A percentile compares a stretch with the other conserved stretches of the same genome.
phyloP scores from a whole-genome alignment of 2,113 vertebrate genomes.

The Toxotes jaculatrix region DNA sequence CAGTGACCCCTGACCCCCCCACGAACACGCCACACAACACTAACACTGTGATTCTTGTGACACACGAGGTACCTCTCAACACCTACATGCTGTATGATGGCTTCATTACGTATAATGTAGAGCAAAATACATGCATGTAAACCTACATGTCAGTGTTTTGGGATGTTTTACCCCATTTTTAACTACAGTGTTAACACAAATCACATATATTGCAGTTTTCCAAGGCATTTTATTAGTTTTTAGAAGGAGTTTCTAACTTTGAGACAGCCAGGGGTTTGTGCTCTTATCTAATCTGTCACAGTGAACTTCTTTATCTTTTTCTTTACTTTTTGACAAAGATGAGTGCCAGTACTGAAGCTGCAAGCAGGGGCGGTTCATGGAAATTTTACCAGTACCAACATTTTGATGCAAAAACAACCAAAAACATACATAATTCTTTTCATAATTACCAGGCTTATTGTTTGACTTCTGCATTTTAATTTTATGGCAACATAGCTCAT shows the following conservation, averaged over 20 bases:
- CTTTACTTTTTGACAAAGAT: too few species aligned
- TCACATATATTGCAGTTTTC: not conserved
- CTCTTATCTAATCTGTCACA: not conserved
- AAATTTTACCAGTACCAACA: not conserved
- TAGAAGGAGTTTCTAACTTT: not conserved
- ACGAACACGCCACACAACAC: not conserved
- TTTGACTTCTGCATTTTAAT: not conserved
- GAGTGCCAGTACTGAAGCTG: not conserved
- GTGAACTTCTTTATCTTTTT: not conserved
- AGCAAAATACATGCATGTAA: not conserved
- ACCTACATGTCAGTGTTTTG: not conserved
- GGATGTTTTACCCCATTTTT: not conserved
- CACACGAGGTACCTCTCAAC: conserved; percentile 37
- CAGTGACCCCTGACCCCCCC: conserved; percentile 39
- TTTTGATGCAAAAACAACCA: not conserved
- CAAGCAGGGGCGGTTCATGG: not conserved
- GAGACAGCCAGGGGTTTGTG: not conserved
- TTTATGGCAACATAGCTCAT: not conserved
- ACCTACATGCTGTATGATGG: conserved; percentile 18
- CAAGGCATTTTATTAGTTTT: not conserved
- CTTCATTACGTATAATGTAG: not conserved
- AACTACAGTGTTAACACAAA: not conserved
- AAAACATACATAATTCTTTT: not conserved
- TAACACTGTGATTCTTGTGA: conserved; percentile 49
- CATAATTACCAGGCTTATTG: not conserved